phyloP scores from a whole-genome alignment of 2,888 invertebrate genomes.

The Gerris lacustris region DNA sequence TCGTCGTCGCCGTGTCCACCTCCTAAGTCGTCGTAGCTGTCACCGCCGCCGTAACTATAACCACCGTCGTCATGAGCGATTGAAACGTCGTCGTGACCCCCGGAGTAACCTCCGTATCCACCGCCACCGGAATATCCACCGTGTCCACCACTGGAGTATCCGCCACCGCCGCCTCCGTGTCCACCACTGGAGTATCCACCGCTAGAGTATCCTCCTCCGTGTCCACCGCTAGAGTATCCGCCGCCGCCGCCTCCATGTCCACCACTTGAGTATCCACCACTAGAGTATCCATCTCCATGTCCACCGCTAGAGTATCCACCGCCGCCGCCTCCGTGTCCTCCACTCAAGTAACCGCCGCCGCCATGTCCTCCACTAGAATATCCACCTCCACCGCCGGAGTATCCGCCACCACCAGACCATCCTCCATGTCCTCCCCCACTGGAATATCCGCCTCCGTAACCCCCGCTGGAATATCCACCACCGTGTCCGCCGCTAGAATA shows the following conservation, averaged over 20 bases:
- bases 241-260: background rate
- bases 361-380: background rate
- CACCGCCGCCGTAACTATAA: background rate
- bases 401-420: too few relatives aligned
- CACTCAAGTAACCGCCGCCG: background rate
- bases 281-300: background rate
- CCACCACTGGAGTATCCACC: background rate
- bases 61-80: background rate
- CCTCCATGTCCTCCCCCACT: background rate
- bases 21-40: background rate
- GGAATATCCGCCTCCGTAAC: background rate
- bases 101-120: background rate
- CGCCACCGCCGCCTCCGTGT: background rate
- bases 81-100: background rate
- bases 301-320: background rate
- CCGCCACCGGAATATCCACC: background rate
- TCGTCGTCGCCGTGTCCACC: background rate
- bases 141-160: background rate
- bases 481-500: background rate
- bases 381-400: background rate
- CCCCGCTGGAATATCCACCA: background rate
- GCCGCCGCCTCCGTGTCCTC: background rate
- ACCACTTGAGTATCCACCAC: background rate
- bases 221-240: background rate
- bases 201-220: background rate